Conservation (phyloP, 1,140 invertebrate species). For the Hetaerina americana region DNA sequence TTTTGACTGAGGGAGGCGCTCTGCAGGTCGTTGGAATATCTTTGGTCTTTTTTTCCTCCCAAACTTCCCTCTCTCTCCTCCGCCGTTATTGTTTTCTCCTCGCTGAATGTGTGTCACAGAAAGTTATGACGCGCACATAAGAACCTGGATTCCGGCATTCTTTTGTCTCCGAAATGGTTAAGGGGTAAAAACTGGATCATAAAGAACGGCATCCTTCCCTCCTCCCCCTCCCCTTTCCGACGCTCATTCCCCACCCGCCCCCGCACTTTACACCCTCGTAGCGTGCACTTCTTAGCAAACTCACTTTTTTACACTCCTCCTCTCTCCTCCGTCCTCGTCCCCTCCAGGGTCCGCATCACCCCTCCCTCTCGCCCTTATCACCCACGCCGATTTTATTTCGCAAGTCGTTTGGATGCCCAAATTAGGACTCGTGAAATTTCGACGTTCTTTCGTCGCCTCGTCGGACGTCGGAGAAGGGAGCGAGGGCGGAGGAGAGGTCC, state of each 20-base stretch:
- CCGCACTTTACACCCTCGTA: too few relatives aligned
- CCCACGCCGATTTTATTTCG: neutral
- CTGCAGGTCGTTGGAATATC: neutral
- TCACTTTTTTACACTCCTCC: too few relatives aligned
- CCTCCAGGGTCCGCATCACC: neutral
- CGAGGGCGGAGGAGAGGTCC: too few relatives aligned
- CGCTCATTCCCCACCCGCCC: too few relatives aligned
- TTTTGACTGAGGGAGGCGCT: neutral
- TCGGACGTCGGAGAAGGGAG: neutral
- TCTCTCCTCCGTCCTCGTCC: too few relatives aligned
- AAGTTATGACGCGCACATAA: neutral
- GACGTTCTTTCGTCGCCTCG: neutral
- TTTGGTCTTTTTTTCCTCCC: neutral
- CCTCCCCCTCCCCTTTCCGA: neutral
- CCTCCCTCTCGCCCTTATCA: neutral
- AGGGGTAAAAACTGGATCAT: neutral
- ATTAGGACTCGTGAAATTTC: neutral
- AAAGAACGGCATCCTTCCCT: neutral
- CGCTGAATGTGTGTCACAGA: neutral
- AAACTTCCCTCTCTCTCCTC: neutral
- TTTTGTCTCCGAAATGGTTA: neutral
- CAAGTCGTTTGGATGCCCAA: neutral
- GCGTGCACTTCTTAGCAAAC: too few relatives aligned
- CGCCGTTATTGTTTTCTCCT: neutral
- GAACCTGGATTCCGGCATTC: neutral